These are phyloP conservation scores for Heterohyrax brucei DNA, from an alignment of 2,797 vertebrate genomes.

Conservation along the genomic window DNA sequence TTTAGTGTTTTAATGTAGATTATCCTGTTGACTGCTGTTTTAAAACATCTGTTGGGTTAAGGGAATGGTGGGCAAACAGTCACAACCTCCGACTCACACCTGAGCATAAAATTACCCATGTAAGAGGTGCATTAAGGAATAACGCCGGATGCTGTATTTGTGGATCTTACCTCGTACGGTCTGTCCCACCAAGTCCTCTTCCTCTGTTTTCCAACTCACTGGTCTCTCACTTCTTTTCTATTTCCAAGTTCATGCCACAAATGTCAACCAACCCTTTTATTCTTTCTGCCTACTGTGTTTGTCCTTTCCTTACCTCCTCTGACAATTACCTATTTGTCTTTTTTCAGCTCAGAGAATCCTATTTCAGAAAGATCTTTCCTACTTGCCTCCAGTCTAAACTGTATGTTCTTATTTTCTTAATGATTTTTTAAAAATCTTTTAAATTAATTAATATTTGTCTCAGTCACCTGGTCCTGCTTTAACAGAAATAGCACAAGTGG, in stretches of 20 bases:
- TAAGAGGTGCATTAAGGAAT: not conserved
- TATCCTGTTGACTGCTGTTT: not conserved
- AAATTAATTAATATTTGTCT: not conserved
- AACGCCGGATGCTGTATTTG: not conserved
- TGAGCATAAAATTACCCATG: not conserved
- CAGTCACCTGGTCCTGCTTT: no score
- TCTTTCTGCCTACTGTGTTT: not conserved
- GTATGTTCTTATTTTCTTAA: not conserved
- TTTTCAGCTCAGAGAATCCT: not conserved
- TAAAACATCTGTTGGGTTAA: not conserved
- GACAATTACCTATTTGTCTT: not conserved
- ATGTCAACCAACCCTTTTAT: not conserved
- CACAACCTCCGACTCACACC: not conserved
- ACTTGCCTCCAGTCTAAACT: not conserved
- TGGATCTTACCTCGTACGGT: not conserved
- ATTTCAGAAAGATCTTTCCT: not conserved
- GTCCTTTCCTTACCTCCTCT: not conserved
- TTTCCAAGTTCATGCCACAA: not conserved
- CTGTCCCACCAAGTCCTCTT: not conserved
- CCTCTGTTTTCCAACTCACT: not conserved
- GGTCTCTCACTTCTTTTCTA: not conserved
- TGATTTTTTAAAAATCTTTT: not conserved
- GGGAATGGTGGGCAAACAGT: not conserved
- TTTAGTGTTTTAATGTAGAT: not conserved
- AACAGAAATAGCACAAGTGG: no score